Base-by-base conservation (phyloP, 2,113 vertebrate species). In the Indicator maculatus region DNA sequence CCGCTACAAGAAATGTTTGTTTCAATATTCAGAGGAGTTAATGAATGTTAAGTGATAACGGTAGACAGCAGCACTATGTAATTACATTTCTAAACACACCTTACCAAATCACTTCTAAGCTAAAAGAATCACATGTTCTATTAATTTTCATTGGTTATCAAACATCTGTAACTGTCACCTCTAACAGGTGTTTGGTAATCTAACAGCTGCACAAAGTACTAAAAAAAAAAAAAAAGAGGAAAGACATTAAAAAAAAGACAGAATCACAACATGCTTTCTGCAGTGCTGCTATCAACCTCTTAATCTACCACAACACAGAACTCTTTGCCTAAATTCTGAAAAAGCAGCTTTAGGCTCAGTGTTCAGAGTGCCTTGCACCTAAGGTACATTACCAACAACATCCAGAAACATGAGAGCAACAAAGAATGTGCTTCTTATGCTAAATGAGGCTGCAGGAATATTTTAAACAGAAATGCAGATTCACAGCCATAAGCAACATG, bases 101-200 rank as follows among this genome's bases (percentile, higher is more conserved):
- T 96, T 82, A 95, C 53, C 85, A 88, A 95, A 96, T 91, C 78
- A 86, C 64, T 95, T 80, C 31, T 82, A 91, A 85, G 64, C 73
- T 92, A 93, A 94, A 91, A 90, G 80, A 95, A 87, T 86, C 64
- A 86, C 94, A 67, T 76, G 33, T 93, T 93, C 91, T 92, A 96
- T 96, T 97, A 94, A 96, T 94, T 96, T 93, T 95, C 84, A 87
- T 71, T 88, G 60, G 73, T 94, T 97, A 82, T 78, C 91, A 95
- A 94, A 80, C 88, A 96, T 93, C 96, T 97, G 93, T 86, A 95
- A 95, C 64, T 92, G 83, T 90, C 79, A 96, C 70, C 93, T 94
- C 86, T 89, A 95, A 94, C 97, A 96, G 94, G 96, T 97, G 96
- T 89, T 94, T 88, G 47, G 70, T 86, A 96, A 96, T 93, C 83